Base-by-base conservation (phyloP, 1,140 invertebrate genomes). In the Chymomyza costata region DNA sequence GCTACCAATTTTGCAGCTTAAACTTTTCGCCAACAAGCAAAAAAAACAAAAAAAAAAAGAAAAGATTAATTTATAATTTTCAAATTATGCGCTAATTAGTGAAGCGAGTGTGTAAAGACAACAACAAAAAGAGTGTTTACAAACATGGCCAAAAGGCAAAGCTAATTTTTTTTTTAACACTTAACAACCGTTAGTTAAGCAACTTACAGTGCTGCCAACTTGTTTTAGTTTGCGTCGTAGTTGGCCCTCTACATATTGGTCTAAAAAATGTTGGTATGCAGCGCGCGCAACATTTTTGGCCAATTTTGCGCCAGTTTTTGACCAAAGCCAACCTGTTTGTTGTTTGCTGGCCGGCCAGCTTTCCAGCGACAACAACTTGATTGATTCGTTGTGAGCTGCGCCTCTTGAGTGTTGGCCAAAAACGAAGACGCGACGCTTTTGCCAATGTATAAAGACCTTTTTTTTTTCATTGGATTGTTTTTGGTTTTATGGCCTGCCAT, bases 401-500 rank as follows among this genome's bases (percentile, higher is more conserved):
- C 3, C 21, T 25, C n/a, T n/a, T n/a, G n/a, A n/a, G n/a, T n/a
- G n/a, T 25, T 25, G 21, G 21, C 8, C 21, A 25, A 25, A 25
- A 25, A 25, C 3, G 8, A 25, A n/a, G 21, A 43, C 21, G 25
- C 28, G 63, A 46, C 55, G 34, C 50, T 48, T 58, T 73, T 48
- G 51, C 43, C 44, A 54, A 54, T 37, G 19, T 52, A 21, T 60
- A 14, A 32, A 46, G 41, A 46, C 43, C 21, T 43, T 19, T 46
- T 32, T 57, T 28, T 53, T 54, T 35, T 54, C 38, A 28, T n/a
- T n/a, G n/a, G n/a, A n/a, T n/a, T n/a, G n/a, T n/a, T n/a, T n/a
- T n/a, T n/a, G n/a, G n/a, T n/a, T n/a, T n/a, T 61, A 51, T 54
- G 16, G 44, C 35, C 51, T 45, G 62, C 54, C 64, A 78, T 76